Evolutionary conservation across 2,888 invertebrate genomes (phyloP), one percentile per base, ranked within the genome.

Genomic region (Hypselothyrea guttata): DNA sequence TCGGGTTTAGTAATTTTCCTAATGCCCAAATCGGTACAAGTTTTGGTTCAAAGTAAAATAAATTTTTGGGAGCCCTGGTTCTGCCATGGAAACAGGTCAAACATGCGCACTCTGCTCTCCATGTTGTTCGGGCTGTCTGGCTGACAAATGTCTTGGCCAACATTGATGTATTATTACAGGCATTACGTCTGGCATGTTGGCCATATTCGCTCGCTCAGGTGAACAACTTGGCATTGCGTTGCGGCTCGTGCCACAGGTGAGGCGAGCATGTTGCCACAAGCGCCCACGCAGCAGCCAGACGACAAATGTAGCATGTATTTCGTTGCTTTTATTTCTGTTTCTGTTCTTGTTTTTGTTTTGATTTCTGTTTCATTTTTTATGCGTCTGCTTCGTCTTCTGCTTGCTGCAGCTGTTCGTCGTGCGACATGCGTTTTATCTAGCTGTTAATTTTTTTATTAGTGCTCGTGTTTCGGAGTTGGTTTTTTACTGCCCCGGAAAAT

Each of bases 371-470:
- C 12, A n/a, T 56, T 40, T 45, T 30, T 55, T 68, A 54, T 67
- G 51, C 47, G 41, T 48, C 22, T 65, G 30, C 28, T 33, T 27
- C 9, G 38, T 22, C 1, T 48, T 38, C 16, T 45, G 30, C 34
- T 41, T 8, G 11, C 5, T 22, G 22, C 22, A 22, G 22, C 22
- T 22, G 22, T 5, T 13, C 34, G 65, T 55, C 71, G 60, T 41
- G 54, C 57, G 79, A 57, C 65, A 68, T 52, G 49, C 55, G 57
- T 71, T 75, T 82, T 84, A 79, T 66, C 73, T 71, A 54, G 58
- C 28, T 72, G 63, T 75, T 75, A 58, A 69, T 71, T 81, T 75
- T n/a, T 66, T 75, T 84, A 62, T 69, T 66, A 49, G 48, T 57
- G 62, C 69, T 82, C 62, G 76, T 78, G 64, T 62, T 60, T 68